Conservation (phyloP, 2,888 invertebrate species). For the Drosophila sordidula region DNA sequence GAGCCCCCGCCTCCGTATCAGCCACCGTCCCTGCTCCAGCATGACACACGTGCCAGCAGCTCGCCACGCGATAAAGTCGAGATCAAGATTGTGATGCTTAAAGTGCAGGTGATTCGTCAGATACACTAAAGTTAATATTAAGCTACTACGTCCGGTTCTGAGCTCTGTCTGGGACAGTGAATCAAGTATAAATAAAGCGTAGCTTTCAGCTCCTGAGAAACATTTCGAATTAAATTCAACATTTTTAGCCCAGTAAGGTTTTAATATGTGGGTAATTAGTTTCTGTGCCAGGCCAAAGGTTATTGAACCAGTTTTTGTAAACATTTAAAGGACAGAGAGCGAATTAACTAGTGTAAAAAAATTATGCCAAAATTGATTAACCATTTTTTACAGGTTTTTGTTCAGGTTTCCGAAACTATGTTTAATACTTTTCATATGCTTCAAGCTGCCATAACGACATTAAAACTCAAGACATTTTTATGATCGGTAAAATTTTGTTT, state of each 20-base stretch:
- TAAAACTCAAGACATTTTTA: too few relatives aligned
- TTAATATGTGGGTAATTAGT: conserved; percentile 15
- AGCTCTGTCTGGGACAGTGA: background rate
- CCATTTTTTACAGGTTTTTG: too few relatives aligned
- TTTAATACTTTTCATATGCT: too few relatives aligned
- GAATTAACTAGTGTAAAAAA: too few relatives aligned
- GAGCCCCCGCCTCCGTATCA: background rate
- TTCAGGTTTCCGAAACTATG: too few relatives aligned
- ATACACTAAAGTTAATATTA: conserved; percentile 13
- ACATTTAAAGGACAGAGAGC: background rate
- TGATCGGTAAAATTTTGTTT: too few relatives aligned
- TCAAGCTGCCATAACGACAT: too few relatives aligned
- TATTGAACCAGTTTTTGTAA: conserved; percentile 14
- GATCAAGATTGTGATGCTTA: conserved; percentile 73
- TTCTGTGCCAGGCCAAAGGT: conserved; percentile 10
- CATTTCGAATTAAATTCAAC: background rate
- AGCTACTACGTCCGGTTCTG: conserved; percentile 11
- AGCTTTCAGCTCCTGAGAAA: conserved; percentile 19
- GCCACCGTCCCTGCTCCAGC: background rate
- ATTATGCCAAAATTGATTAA: too few relatives aligned
- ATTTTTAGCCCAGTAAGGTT: conserved; percentile 1
- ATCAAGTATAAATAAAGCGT: background rate
- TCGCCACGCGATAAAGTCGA: conserved; percentile 50
- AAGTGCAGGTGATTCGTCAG: conserved; percentile 68
- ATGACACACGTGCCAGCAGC: conserved; percentile 24